Percentiles rank a stretch among this genome's conserved stretches.
These are phyloP conservation scores for Meandrina meandrites DNA, from an alignment of 92 coral and sea anemone species.

Conservation along the genomic window DNA sequence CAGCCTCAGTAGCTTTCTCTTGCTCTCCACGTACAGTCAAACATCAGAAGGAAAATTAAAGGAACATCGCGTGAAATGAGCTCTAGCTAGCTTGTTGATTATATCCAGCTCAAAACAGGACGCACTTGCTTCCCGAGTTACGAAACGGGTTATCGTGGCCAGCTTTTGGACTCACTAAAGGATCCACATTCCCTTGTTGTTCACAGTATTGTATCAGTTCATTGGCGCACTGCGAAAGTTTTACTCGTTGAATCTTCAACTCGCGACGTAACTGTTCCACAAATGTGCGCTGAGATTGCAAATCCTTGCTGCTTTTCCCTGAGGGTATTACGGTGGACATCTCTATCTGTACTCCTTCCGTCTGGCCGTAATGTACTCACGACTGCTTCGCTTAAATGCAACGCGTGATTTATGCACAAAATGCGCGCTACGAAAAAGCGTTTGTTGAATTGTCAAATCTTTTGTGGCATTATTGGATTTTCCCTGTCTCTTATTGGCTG, in stretches of 20 bases:
- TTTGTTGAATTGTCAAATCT: neutral
- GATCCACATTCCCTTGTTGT: slow-evolving; percentile 71
- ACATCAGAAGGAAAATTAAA: neutral
- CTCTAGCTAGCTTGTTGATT: neutral
- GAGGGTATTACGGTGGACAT: slow-evolving; percentile 44
- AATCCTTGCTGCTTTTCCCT: slow-evolving; percentile 63
- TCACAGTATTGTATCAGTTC: slow-evolving; percentile 81
- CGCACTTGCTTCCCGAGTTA: slow-evolving; percentile 48
- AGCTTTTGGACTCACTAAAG: slow-evolving; percentile 69
- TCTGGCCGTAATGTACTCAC: neutral
- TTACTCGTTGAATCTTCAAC: slow-evolving; percentile 66
- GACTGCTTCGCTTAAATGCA: too few relatives aligned
- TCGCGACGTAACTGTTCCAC: slow-evolving; percentile 88
- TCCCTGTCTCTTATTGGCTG: slow-evolving; percentile 15
- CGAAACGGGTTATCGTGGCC: slow-evolving; percentile 77
- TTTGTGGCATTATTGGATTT: neutral
- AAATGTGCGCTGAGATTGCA: slow-evolving; percentile 72
- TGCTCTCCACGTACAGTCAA: neutral
- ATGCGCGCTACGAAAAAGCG: neutral
- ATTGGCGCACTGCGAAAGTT: slow-evolving; percentile 76
- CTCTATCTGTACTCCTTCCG: neutral
- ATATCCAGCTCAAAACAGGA: slow-evolving; percentile 32
- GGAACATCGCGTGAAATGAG: neutral
- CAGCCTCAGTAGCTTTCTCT: neutral
- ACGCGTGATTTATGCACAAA: neutral